A percentile compares a stretch with the other conserved stretches of the same genome.
Evolutionary conservation across 2,113 vertebrate genomes (phyloP).

Genomic region (Brachyhypopomus occidentalis): DNA sequence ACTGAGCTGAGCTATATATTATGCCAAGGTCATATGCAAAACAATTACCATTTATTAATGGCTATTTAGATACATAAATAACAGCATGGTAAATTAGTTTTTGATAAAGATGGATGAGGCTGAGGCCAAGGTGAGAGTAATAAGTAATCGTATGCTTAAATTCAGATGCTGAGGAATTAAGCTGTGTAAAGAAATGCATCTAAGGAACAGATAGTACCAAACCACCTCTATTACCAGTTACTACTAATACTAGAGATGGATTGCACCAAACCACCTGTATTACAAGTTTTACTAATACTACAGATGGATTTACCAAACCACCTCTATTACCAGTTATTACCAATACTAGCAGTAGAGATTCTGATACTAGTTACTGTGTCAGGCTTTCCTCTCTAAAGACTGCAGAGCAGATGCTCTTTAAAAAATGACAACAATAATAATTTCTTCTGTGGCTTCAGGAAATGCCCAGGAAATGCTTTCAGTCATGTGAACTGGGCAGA

Average conservation of each 20-base stretch:
- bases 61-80: too few relatives aligned
- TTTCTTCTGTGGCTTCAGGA: too few relatives aligned
- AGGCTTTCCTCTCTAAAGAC: not conserved
- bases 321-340: too few relatives aligned
- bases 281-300: too few relatives aligned
- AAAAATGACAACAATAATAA: too few relatives aligned
- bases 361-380: not conserved
- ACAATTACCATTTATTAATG: not conserved
- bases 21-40: too few relatives aligned
- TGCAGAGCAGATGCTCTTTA: not conserved
- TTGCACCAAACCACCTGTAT: not conserved
- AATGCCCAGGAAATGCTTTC: too few relatives aligned
- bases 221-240: constrained; percentile 4
- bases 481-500: not conserved
- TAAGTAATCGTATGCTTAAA: not conserved
- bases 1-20: too few relatives aligned
- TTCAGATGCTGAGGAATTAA: constrained; percentile 30
- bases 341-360: too few relatives aligned
- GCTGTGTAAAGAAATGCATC: constrained; percentile 15
- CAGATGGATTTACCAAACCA: too few relatives aligned
- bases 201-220: not conserved
- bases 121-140: not conserved
- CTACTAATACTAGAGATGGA: not conserved
- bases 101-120: constrained; percentile 28
- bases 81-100: too few relatives aligned